A percentile compares a stretch with the other conserved stretches of the same genome.
Conservation (phyloP, 2,113 vertebrate species). For the Trematomus loennbergii region DNA sequence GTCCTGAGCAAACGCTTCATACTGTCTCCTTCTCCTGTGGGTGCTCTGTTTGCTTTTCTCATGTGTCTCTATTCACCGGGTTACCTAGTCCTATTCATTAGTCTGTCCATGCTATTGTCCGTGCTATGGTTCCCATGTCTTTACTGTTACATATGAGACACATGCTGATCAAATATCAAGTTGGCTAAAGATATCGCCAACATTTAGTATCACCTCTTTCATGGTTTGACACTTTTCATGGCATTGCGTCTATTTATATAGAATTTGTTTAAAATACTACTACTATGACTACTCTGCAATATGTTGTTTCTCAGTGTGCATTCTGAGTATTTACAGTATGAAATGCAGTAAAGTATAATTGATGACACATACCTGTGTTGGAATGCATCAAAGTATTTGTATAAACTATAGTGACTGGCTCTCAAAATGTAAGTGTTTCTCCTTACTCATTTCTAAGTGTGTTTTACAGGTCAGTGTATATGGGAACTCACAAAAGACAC, state of each 20-base stretch:
- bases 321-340: not conserved
- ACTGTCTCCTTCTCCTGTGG: conserved; percentile 1
- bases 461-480: not conserved
- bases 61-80: conserved; percentile 29
- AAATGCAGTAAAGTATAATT: not conserved
- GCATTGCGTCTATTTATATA: not conserved
- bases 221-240: not conserved
- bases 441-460: not conserved
- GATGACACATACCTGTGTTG: not conserved
- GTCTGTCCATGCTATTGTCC: not conserved
- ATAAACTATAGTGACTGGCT: not conserved
- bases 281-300: not conserved
- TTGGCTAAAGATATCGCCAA: not conserved
- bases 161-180: not conserved
- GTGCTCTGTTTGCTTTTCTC: conserved; percentile 72
- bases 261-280: not conserved
- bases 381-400: not conserved
- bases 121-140: not conserved
- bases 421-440: not conserved
- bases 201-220: not conserved
- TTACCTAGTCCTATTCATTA: not conserved
- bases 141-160: not conserved
- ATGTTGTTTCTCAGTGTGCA: not conserved
- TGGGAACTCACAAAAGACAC: not conserved
- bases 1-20: conserved; percentile 1